phyloP scores from a whole-genome alignment of 2,113 vertebrate genomes.

The Pica pica region DNA sequence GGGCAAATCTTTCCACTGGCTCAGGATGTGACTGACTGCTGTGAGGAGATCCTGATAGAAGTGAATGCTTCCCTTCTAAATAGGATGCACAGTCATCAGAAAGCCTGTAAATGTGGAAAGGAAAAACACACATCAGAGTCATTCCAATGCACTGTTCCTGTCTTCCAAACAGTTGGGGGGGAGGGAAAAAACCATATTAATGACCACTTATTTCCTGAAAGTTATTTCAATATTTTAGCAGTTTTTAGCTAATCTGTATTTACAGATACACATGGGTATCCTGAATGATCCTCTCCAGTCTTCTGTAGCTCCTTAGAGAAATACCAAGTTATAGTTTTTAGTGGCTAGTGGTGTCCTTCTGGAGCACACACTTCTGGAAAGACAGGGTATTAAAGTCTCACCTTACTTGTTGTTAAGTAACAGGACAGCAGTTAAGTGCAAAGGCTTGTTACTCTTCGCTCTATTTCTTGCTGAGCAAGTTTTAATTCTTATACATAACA shows the following conservation, averaged over 20 bases:
- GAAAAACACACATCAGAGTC: background rate
- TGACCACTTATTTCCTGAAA: background rate
- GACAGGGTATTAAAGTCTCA: background rate
- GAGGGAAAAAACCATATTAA: fast-evolving
- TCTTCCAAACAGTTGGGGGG: background rate
- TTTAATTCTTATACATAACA: background rate
- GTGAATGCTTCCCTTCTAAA: conserved; percentile 69
- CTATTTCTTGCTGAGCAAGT: background rate
- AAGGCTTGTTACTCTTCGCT: background rate
- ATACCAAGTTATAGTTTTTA: background rate
- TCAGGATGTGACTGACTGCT: conserved; percentile 49
- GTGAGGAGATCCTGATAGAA: background rate
- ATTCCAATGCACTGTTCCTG: background rate
- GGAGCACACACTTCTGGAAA: background rate
- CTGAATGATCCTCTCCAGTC: background rate
- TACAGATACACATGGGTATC: background rate
- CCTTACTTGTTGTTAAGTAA: background rate
- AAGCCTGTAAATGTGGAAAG: conserved; percentile 57
- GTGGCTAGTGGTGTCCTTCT: background rate
- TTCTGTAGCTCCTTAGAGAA: background rate
- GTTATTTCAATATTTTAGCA: background rate
- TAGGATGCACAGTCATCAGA: conserved; percentile 80
- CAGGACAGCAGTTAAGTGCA: background rate
- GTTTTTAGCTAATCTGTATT: background rate
- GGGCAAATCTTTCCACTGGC: conserved; percentile 69